These are phyloP conservation scores for Celastrina argiolus DNA, from an alignment of 2,888 invertebrate genomes.

Conservation along the genomic window DNA sequence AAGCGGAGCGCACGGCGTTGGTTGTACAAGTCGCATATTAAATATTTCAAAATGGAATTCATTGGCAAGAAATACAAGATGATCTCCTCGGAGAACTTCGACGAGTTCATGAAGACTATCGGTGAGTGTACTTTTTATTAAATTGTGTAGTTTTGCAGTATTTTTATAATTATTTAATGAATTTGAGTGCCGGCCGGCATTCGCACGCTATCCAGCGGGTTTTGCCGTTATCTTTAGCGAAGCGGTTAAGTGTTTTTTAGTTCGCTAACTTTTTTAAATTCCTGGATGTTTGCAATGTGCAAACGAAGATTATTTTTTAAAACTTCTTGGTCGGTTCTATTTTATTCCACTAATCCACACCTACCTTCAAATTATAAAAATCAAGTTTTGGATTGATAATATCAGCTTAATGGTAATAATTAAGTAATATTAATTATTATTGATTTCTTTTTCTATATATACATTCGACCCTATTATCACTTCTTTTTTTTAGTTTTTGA, in stretches of 20 bases:
- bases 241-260: slow-evolving; percentile 17
- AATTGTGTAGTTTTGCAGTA: slow-evolving; percentile 35
- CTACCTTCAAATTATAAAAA: neutral
- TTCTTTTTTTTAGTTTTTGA: no score
- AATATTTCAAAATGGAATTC: slow-evolving; percentile 63
- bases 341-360: neutral
- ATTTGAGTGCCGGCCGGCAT: slow-evolving; percentile 53
- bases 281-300: neutral
- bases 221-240: slow-evolving; percentile 22
- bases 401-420: no score
- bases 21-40: slow-evolving; percentile 31
- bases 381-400: neutral
- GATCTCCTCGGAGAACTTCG: slow-evolving; percentile 88
- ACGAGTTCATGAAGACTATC: slow-evolving; percentile 91
- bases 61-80: slow-evolving; percentile 89
- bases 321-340: neutral
- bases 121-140: slow-evolving; percentile 78
- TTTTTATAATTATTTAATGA: slow-evolving; percentile 38
- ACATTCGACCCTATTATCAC: no score
- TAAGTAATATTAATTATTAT: neutral
- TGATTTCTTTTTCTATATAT: neutral
- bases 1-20: slow-evolving; percentile 38
- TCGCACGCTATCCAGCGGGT: slow-evolving; percentile 33
- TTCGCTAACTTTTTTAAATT: neutral
- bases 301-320: neutral